Conservation (phyloP, 2,797 vertebrate species). For the Pseudopleuronectes americanus region DNA sequence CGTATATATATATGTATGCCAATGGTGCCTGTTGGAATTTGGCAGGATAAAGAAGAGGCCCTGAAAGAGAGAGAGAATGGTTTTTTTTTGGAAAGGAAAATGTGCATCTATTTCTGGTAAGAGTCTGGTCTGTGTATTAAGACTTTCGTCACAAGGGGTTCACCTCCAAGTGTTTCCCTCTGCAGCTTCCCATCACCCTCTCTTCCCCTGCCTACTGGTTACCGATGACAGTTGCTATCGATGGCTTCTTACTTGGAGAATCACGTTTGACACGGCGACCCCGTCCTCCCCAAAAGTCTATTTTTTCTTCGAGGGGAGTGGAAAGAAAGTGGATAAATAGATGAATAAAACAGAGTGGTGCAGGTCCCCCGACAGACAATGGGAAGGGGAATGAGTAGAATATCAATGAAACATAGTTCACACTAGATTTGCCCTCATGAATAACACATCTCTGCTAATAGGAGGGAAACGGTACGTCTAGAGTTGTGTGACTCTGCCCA, state of each 20-base stretch:
- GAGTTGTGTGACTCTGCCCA: constrained; percentile 74
- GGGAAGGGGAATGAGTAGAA: constrained; percentile 76
- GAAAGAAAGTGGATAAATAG: constrained; percentile 80
- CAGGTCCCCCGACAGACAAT: constrained; percentile 75
- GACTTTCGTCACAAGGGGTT: constrained; percentile 50
- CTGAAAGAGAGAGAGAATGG: constrained; percentile 67
- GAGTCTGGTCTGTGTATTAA: constrained; percentile 48
- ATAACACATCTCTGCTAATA: constrained; percentile 86
- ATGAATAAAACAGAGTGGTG: constrained; percentile 75
- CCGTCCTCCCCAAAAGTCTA: constrained; percentile 34
- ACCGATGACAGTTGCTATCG: constrained; percentile 59
- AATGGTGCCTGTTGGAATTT: constrained; percentile 73
- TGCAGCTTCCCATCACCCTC: constrained; percentile 24
- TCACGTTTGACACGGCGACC: constrained; percentile 69
- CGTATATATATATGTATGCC: constrained; percentile 56
- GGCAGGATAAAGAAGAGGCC: constrained; percentile 63
- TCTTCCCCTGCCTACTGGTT: constrained; percentile 25
- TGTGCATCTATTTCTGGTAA: constrained; percentile 53
- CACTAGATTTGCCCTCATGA: constrained; percentile 86
- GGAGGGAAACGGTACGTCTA: constrained; percentile 78
- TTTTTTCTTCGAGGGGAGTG: constrained; percentile 48
- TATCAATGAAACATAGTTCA: constrained; percentile 86
- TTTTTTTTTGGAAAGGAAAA: constrained; percentile 68
- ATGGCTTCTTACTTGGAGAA: constrained; percentile 66
- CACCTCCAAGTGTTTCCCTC: constrained; percentile 33